phyloP scores from a whole-genome alignment of 1,140 invertebrate genomes.

The Drosophila ambigua region DNA sequence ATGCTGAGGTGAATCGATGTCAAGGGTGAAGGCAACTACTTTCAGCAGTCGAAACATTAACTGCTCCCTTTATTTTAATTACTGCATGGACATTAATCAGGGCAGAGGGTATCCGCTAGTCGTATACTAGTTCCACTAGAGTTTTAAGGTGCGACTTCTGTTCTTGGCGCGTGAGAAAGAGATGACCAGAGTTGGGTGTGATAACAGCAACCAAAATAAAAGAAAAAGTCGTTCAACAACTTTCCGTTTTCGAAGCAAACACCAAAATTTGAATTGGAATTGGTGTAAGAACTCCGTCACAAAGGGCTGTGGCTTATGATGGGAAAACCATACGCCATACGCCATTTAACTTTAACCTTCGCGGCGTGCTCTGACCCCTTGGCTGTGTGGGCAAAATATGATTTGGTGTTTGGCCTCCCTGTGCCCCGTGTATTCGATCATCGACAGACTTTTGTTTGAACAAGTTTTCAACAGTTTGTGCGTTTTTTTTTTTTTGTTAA shows the following conservation, averaged over 20 bases:
- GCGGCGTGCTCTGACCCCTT: conserved; percentile 70
- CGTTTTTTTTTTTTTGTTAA: conserved; percentile 38
- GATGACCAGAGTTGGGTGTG: conserved; percentile 11
- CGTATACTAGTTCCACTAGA: not conserved
- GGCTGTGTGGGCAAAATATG: not conserved
- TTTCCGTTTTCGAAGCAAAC: conserved; percentile 41
- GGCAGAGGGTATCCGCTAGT: no score
- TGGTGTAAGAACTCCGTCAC: not conserved
- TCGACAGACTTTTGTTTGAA: conserved; percentile 58
- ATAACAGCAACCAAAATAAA: conserved; percentile 23
- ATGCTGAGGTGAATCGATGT: no score
- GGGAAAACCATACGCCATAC: conserved; percentile 16
- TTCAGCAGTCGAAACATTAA: not conserved
- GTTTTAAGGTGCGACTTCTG: conserved; percentile 24
- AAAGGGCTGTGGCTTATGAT: conserved; percentile 12
- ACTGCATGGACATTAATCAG: no score
- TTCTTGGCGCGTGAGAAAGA: conserved; percentile 3
- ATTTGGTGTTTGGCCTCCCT: conserved; percentile 40
- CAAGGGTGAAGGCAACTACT: no score
- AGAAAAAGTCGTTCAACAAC: conserved; percentile 44
- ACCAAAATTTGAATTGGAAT: conserved; percentile 15
- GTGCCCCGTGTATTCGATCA: conserved; percentile 19
- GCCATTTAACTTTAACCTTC: conserved; percentile 52
- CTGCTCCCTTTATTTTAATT: no score
- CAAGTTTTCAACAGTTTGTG: conserved; percentile 62